Evolutionary conservation across 2,888 invertebrate genomes (phyloP), one percentile per base, ranked within the genome.

Genomic region (Biston stratarius): DNA sequence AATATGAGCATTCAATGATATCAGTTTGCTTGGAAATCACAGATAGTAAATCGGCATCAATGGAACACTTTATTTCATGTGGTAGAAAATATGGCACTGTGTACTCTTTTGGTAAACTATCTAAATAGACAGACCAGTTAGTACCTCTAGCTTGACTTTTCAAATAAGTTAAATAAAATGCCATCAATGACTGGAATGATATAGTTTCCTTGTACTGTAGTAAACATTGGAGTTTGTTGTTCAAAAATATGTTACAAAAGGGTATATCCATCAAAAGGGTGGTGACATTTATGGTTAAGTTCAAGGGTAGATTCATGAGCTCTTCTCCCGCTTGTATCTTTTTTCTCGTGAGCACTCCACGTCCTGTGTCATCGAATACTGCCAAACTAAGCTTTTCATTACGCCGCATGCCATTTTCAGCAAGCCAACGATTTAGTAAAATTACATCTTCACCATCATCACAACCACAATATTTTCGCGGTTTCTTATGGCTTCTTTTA

Each of bases 131-230:
- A 77, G 88, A 85, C 95, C 96, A 96, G 61, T 87, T 85, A 0
- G 96, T 96, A 33, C 88, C 74, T 9, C 79, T 75, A 45, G 87
- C 90, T 78, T 95, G 92, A 77, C 96, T 94, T 76, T 91, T 95
- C 83, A 97, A 96, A 83, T 95, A 95, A 49, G 96, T 84, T 44
- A 99, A 85, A 90, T 97, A 98, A 69, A 96, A 90, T 6, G 97
- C 95, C 74, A 98, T 87, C 34, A 97, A 87, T 70, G 96, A 95
- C 78, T 97, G 97, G 74, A 97, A 96, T 65, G 95, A 90, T 66
- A 96, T 83, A 49, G 85, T 83, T 77, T 83, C 72, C 74, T 86
- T 83, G 85, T 85, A 81, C 73, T 86, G 74, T 74, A 82, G 11
- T 79, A 92, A 74, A 94, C 95, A 83, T 89, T 94, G 79, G 89